phyloP scores from a whole-genome alignment of 1,140 invertebrate genomes.

The Penaeus chinensis region DNA sequence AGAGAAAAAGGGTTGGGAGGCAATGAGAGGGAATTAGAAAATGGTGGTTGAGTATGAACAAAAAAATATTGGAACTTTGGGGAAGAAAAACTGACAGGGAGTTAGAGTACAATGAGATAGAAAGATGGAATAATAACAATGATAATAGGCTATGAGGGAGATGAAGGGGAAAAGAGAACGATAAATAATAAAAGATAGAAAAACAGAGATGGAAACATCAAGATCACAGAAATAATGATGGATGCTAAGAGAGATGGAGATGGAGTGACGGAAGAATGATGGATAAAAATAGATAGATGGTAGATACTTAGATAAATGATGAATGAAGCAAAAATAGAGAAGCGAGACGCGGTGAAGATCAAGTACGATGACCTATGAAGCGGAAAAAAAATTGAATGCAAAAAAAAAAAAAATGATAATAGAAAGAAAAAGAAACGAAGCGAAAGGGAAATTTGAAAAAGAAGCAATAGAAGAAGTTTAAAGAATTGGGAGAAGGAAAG shows the following conservation, averaged over 20 bases:
- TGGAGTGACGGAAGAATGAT: neutral
- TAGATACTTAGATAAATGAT: too few species aligned
- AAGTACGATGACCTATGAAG: too few species aligned
- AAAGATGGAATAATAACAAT: neutral
- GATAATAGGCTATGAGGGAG: neutral
- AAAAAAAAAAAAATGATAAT: too few species aligned
- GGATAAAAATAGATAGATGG: too few species aligned
- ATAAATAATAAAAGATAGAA: neutral
- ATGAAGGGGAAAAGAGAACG: too few species aligned
- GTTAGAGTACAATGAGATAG: neutral
- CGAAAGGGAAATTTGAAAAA: too few species aligned
- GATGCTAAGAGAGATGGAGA: neutral
- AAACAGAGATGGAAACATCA: neutral
- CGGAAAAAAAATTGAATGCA: too few species aligned
- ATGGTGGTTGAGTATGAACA: neutral
- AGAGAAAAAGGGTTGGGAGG: slow-evolving; percentile 2
- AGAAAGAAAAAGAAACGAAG: too few species aligned
- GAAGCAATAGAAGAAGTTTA: too few species aligned
- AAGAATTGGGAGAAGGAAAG: too few species aligned
- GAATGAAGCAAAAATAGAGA: too few species aligned
- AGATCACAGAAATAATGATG: neutral
- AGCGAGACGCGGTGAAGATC: too few species aligned
- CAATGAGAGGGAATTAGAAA: neutral
- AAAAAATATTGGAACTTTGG: neutral
- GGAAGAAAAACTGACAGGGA: neutral